A percentile compares a stretch with the other conserved stretches of the same genome.
Conservation (phyloP, 2,113 vertebrate genomes). For the Sakesphorus luctuosus region DNA sequence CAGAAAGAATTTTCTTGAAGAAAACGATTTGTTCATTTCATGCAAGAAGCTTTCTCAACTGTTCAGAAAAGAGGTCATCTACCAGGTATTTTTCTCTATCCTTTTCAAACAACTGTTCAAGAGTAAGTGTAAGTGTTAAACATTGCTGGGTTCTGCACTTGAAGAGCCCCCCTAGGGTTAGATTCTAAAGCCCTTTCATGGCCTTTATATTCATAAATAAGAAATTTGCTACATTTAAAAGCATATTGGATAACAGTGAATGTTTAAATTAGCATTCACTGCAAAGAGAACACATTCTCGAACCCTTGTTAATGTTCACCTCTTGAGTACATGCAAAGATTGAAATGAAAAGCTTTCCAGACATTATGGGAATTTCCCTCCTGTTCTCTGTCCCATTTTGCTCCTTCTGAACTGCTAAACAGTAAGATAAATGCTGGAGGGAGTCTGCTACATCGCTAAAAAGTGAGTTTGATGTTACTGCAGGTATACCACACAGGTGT, state of each 20-base stretch:
- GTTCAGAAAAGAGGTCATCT: background rate
- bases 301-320: slow-evolving; percentile 17
- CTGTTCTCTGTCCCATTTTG: background rate
- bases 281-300: slow-evolving; percentile 12
- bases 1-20: slow-evolving; percentile 8
- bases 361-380: background rate
- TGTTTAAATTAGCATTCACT: slow-evolving; percentile 52
- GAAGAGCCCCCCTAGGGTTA: slow-evolving; percentile 49
- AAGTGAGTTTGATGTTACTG: background rate
- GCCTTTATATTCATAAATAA: slow-evolving; percentile 68
- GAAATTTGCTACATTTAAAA: slow-evolving; percentile 57
- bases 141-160: slow-evolving; percentile 37
- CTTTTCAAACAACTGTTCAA: slow-evolving; percentile 50
- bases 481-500: background rate
- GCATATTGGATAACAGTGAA: slow-evolving; percentile 53
- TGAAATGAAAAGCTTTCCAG: slow-evolving; percentile 49
- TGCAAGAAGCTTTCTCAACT: background rate
- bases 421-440: background rate
- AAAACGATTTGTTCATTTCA: background rate
- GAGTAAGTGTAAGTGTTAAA: slow-evolving; percentile 42
- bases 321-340: slow-evolving; percentile 7
- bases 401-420: background rate
- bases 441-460: background rate
- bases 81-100: slow-evolving; percentile 1
- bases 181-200: slow-evolving; percentile 61